Base-by-base conservation (phyloP, 2,888 invertebrate species). In the Lutraria lutraria region DNA sequence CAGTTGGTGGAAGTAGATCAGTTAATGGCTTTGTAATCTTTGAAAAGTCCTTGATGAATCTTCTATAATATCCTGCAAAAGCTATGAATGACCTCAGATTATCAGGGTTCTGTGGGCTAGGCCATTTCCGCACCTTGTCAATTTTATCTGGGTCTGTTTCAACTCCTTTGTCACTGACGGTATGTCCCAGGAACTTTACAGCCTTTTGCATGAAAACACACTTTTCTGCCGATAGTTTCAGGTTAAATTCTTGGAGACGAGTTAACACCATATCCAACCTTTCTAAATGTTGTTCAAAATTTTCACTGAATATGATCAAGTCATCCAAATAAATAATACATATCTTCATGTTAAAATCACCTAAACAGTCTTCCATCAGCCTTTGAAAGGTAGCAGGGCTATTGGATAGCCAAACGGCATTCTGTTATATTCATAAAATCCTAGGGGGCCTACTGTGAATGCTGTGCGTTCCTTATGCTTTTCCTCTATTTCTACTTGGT, bases 241-340 rank as follows among this genome's bases (percentile, higher is more conserved):
- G 60, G n/a, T 91, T 86, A 60, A 53, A 43, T 52, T 88, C 68
- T 52, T 84, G 8, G 15, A 90, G 60, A 54, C 85, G 53, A 19
- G 83, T 53, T 21, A 93, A 83, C 12, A 94, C 90, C 8, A 54
- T n/a, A 29, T 88, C 82, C 76, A 93, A 60, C 0, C 89, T 85
- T 76, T 87, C 87, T 0, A 92, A 53, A 82, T 91, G 90, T 83
- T 93, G 84, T 54, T 91, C 86, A 80, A 87, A 90, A 15, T 82
- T 56, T 0, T 68, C 63, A 0, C 88, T 85, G 43, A 88, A 91
- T 29, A 93, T 89, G 15, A 92, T 93, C 16, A 93, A n/a, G 81
- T 94, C 93, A 86, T 93, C 93, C 10, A 93, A 13, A 72, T 92
- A 94, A 16, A 92, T 87, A 1, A 93, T 25, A 76, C 90, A 90